A percentile compares a stretch with the other conserved stretches of the same genome.
These are phyloP conservation scores for Hesperia comma DNA, from an alignment of 2,888 invertebrate species.

Conservation along the genomic window DNA sequence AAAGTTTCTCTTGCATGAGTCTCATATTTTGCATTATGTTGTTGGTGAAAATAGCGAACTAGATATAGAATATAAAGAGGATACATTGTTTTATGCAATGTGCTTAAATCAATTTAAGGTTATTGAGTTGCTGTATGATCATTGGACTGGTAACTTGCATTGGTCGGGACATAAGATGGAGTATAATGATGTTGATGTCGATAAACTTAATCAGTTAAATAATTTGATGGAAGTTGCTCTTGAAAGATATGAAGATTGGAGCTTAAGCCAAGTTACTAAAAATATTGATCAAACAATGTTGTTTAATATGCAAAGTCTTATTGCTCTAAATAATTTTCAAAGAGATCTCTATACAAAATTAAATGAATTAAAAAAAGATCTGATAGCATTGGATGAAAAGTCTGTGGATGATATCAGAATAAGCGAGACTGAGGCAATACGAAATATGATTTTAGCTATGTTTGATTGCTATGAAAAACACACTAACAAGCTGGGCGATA, in stretches of 20 bases:
- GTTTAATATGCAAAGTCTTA: conserved; percentile 21
- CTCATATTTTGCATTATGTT: conserved; percentile 29
- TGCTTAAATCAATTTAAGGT: conserved; percentile 19
- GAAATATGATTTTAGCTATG: conserved; percentile 25
- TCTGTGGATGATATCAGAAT: conserved; percentile 14
- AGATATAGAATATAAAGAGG: conserved; percentile 18
- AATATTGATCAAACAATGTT: conserved; percentile 19
- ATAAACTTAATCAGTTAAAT: conserved; percentile 23
- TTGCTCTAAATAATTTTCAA: conserved; percentile 35
- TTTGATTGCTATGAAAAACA: conserved; percentile 23
- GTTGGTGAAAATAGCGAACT: not conserved
- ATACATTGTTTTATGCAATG: conserved; percentile 29
- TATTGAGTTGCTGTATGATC: conserved; percentile 36
- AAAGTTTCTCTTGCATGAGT: conserved; percentile 32
- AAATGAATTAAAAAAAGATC: conserved; percentile 16
- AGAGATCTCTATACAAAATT: conserved; percentile 32
- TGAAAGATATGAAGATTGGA: conserved; percentile 20
- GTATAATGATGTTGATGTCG: conserved; percentile 25
- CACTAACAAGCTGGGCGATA: not conserved
- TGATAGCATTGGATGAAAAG: conserved; percentile 13
- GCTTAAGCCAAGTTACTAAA: not conserved
- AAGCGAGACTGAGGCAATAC: conserved; percentile 28
- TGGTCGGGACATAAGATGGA: conserved; percentile 28
- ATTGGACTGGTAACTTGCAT: conserved; percentile 36
- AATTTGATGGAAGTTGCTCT: conserved; percentile 20